A percentile compares a stretch with the other conserved stretches of the same genome.
Evolutionary conservation across 1,140 invertebrate species (phyloP).

Genomic region (Lepidurus couesii): DNA sequence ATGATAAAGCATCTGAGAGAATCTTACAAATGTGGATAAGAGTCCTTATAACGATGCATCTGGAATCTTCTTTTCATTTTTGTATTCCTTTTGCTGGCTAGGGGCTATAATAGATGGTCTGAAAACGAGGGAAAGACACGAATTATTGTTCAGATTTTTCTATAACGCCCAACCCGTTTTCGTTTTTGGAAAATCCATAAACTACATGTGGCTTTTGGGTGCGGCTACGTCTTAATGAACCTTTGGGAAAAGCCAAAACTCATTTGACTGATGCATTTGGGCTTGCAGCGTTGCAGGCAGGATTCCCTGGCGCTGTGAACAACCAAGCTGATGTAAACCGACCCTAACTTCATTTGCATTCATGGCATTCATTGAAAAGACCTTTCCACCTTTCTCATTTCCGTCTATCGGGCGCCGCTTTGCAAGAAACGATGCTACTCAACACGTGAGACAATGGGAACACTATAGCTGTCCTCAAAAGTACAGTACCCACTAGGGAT

Average conservation of each 20-base stretch:
- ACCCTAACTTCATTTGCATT: neutral
- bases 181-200: neutral
- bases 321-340: neutral
- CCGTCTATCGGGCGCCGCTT: neutral
- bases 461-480: neutral
- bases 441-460: neutral
- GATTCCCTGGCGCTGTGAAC: neutral
- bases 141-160: neutral
- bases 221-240: slow-evolving; percentile 3
- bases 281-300: neutral
- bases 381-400: neutral
- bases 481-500: neutral
- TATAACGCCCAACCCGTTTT: neutral
- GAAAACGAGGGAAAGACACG: slow-evolving; percentile 13
- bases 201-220: slow-evolving; percentile 1
- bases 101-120: neutral
- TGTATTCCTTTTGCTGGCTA: neutral
- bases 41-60: slow-evolving; percentile 4
- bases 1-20: neutral
- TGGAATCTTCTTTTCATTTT: neutral
- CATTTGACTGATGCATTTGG: neutral
- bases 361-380: neutral
- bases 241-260: neutral
- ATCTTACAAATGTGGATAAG: slow-evolving; percentile 15
- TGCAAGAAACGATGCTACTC: neutral